Evolutionary conservation across 2,888 invertebrate genomes (phyloP), one percentile per base, ranked within the genome.

Genomic region (Leucoma salicis): DNA sequence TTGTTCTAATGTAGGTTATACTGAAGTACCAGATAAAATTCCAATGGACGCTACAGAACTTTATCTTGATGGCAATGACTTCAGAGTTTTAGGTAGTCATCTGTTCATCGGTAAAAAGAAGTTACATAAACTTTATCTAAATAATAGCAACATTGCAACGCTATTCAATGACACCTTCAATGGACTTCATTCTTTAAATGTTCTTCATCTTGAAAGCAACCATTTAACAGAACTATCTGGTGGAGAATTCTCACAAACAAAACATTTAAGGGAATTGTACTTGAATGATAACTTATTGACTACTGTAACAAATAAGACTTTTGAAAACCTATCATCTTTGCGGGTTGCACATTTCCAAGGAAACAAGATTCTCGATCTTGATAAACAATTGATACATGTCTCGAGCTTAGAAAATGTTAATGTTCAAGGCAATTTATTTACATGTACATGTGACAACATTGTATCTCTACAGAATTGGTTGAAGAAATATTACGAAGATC

Each of bases 1-100:
- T 75, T 96, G 95, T 70, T 94, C 94, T 46, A 93, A 93, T 70
- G 93, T 92, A 24, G 93, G 93, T 27, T 94, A 94, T 69, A 93
- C 92, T 42, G 90, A 90, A 62, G 91, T 96, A 37, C 95, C 95
- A 1, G 92, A 93, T 46, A 93, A 94, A 66, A 93, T 96, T 60
- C 96, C 96, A 0, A 96, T 96, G 95, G 95, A 96, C 76, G 95
- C 96, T 16, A 96, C 96, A 27, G 95, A 96, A 80, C 93, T 96
- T 41, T 95, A 95, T 78, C 91, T 97, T 45, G 96, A 96, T 74
- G 96, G 95, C 11, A 95, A 96, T 75, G 91, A 94, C 67, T 92
- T 96, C 54, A 92, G 93, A 12, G 91, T 93, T 36, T 90, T 97
- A 16, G 92, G 92, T 42, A 94, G 94, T 74, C 95, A 96, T 80